Evolutionary conservation across 2,797 vertebrate species (phyloP).

Genomic region (Chelonia mydas): DNA sequence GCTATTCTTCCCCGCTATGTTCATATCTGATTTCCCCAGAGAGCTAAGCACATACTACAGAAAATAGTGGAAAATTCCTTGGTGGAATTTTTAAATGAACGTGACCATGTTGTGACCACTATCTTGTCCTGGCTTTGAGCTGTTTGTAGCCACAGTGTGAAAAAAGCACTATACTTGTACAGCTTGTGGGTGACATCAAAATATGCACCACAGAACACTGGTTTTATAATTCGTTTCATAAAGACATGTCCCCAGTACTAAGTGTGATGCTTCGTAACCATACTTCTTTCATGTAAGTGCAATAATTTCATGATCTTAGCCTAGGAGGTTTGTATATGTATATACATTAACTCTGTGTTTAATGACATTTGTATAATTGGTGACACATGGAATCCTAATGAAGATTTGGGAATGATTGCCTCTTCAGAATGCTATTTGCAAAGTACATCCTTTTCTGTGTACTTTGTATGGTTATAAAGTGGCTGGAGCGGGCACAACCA

Average conservation of each 20-base stretch:
- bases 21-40: neutral
- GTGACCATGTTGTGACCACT: neutral
- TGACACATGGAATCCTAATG: neutral
- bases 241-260: neutral
- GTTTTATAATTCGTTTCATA: neutral
- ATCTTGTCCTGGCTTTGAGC: neutral
- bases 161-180: neutral
- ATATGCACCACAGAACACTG: neutral
- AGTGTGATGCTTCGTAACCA: neutral
- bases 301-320: neutral
- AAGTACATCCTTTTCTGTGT: neutral
- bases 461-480: neutral
- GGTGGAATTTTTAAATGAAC: neutral
- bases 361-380: conserved; percentile 16
- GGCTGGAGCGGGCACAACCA: neutral
- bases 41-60: neutral
- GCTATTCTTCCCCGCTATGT: neutral
- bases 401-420: neutral
- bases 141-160: neutral
- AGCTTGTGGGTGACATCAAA: neutral
- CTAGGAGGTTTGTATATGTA: neutral
- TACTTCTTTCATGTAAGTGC: neutral
- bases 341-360: neutral
- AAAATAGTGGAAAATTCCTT: neutral
- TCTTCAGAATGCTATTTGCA: neutral